Evolutionary conservation across 2,113 vertebrate species (phyloP).

Genomic region (Paradisaea rubra): DNA sequence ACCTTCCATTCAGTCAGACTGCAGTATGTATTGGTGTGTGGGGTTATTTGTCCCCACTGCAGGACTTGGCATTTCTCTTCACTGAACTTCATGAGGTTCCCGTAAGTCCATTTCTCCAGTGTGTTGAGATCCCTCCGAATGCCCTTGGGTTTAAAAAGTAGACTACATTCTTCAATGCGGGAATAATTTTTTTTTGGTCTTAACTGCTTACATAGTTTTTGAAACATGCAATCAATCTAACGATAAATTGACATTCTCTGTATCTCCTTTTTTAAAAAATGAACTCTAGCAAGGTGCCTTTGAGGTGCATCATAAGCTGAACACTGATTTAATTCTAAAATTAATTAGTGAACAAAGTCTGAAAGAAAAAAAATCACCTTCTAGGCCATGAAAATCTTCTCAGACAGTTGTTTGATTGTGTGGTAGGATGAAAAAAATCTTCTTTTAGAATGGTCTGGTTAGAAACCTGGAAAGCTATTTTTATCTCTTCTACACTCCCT

Average conservation of each 20-base stretch:
- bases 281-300: background rate
- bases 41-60: accelerated
- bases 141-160: background rate
- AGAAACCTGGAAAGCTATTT: background rate
- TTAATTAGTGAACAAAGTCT: slow-evolving; percentile 8
- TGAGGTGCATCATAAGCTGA: background rate
- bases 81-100: background rate
- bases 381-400: background rate
- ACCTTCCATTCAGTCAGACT: background rate
- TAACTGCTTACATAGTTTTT: background rate
- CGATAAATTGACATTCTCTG: background rate
- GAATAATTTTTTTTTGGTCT: background rate
- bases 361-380: background rate
- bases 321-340: slow-evolving; percentile 12
- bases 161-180: background rate
- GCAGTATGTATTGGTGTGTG: background rate
- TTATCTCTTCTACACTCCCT: background rate
- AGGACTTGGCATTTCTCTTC: background rate
- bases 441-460: background rate
- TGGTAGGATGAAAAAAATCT: background rate
- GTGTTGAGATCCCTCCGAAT: background rate
- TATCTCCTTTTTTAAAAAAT: background rate
- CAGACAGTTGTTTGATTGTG: background rate
- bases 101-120: background rate
- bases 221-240: background rate